Evolutionary conservation across 2,888 invertebrate species (phyloP), one percentile per base, ranked within the genome.

Genomic region (Eupithecia insigniata): DNA sequence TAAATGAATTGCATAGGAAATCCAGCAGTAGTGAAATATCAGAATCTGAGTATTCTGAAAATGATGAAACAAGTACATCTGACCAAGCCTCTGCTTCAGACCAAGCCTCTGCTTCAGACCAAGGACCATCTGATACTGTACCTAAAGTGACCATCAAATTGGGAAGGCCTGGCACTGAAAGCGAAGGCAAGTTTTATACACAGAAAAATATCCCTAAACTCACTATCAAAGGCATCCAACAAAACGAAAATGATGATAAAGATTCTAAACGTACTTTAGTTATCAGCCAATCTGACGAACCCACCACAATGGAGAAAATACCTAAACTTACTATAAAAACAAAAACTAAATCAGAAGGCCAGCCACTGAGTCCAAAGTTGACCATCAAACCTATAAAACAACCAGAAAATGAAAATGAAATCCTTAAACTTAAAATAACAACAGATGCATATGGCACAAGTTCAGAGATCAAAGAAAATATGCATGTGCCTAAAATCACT

Each of bases 401-500:
- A 39, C 87, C 88, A 74, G 93, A 92, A 66, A 82, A 76, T 69
- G 91, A 89, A 66, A 80, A 65, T 80, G 82, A 87, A 76, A 84
- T 87, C 66, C 83, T 85, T 66, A 91, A 89, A 80, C 71, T 86
- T 18, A 91, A 89, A 78, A 87, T 89, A 75, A 81, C 89, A 51
- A 76, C 87, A 72, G 92, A 92, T 70, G 75, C 85, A 71, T 81
- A 83, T 81, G 80, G 87, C 71, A 79, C 87, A 73, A 84, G 80
- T 80, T 66, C 83, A 75, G 90, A 90, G 71, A 74, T 81, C n/a
- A 90, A 88, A 82, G 92, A 92, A 80, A 86, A 83, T 83, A 81
- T 88, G 61, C 92, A 94, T 84, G 90, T 95, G 84, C 95, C 95
- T 81, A 95, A 95, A 90, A 90, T 95, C 72, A 95, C 95, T 69